Conservation (phyloP, 2,888 invertebrate species). For the Acanthoscelides obtectus region DNA sequence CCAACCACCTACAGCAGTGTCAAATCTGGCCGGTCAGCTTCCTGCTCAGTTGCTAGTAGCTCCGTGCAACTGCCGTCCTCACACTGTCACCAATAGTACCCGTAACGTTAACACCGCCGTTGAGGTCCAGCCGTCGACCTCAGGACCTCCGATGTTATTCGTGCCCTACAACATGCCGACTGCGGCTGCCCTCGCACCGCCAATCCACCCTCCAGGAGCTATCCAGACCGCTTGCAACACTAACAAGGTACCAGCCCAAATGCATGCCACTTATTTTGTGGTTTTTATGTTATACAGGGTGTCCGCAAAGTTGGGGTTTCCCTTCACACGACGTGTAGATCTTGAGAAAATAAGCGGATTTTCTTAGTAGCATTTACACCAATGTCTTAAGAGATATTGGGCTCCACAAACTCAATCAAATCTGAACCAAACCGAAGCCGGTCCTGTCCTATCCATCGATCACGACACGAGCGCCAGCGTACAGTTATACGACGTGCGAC, state of each 20-base stretch:
- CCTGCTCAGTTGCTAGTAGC: conserved; percentile 39
- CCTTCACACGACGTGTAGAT: too few species aligned
- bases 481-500: too few species aligned
- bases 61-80: conserved; percentile 37
- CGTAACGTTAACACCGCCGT: conserved; percentile 18
- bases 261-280: too few species aligned
- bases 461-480: too few species aligned
- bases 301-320: too few species aligned
- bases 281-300: too few species aligned
- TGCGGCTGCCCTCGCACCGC: neutral
- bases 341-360: too few species aligned
- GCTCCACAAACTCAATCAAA: too few species aligned
- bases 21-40: conserved; percentile 29
- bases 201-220: neutral
- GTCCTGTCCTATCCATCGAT: too few species aligned
- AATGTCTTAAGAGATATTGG: too few species aligned
- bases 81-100: conserved; percentile 19
- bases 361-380: too few species aligned
- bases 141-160: conserved; percentile 47
- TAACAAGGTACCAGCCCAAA: neutral
- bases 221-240: neutral
- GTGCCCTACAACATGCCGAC: conserved; percentile 35
- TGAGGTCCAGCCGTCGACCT: conserved; percentile 13
- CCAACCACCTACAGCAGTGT: conserved; percentile 24
- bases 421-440: too few species aligned